Conservation (phyloP, 1,140 invertebrate genomes). For the Drosophila nikananu region DNA sequence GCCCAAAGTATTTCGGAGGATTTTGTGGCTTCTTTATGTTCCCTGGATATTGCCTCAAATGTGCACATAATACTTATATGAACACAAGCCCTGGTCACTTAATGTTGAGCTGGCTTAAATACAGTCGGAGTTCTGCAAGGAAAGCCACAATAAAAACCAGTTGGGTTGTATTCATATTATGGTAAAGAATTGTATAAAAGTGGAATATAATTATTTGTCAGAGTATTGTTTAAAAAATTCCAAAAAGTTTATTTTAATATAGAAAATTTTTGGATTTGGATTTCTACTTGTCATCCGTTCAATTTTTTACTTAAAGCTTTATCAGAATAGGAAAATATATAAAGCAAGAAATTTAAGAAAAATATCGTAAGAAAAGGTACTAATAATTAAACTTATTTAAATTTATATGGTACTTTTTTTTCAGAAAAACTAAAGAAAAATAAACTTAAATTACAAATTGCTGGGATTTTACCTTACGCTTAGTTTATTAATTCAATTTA, state of each 20-base stretch:
- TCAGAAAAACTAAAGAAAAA: too few relatives aligned
- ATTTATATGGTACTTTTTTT: too few relatives aligned
- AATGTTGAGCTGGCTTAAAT: conserved; percentile 8
- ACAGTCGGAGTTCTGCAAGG: neutral
- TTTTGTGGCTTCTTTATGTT: conserved; percentile 46
- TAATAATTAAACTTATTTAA: too few relatives aligned
- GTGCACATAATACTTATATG: conserved; percentile 47
- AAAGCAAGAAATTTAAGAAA: neutral
- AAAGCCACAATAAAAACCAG: too few relatives aligned
- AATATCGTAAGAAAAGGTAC: too few relatives aligned
- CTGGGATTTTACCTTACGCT: too few relatives aligned
- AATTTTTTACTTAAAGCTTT: neutral
- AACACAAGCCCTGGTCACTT: conserved; percentile 26
- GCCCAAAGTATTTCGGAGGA: conserved; percentile 32
- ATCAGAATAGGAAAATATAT: neutral
- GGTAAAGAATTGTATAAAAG: neutral
- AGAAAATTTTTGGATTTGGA: too few relatives aligned
- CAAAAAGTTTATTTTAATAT: neutral
- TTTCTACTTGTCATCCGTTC: neutral
- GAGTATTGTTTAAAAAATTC: neutral
- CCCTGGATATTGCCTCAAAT: conserved; percentile 36
- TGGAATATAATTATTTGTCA: neutral
- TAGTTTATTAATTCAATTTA: neutral
- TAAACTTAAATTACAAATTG: too few relatives aligned
- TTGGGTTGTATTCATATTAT: neutral